phyloP scores from a whole-genome alignment of 30 jellyfish, hydroid and myxozoan genomes.

The Hydra vulgaris region DNA sequence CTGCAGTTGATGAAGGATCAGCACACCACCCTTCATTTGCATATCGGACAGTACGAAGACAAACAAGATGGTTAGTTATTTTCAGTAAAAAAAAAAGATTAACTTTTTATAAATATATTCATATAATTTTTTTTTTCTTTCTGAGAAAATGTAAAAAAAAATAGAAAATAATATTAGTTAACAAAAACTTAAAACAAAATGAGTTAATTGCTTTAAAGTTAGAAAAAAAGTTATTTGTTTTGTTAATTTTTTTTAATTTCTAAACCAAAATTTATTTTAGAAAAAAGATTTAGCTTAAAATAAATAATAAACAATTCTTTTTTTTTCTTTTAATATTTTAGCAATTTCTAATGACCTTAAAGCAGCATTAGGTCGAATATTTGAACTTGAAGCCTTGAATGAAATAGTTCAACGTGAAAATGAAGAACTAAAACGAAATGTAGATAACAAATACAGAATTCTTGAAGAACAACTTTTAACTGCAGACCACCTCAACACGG shows the following conservation, averaged over 20 bases:
- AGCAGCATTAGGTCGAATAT: slow-evolving; percentile 62
- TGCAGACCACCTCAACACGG: slow-evolving; percentile 37
- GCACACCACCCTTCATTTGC: slow-evolving; percentile 21
- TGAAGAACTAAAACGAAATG: slow-evolving; percentile 51
- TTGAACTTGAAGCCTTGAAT: slow-evolving; percentile 82
- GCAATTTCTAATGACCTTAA: slow-evolving; percentile 47
- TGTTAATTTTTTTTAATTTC: no score
- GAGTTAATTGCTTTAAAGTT: no score
- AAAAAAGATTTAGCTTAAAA: no score
- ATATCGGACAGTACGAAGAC: slow-evolving; percentile 24
- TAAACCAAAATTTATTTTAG: no score
- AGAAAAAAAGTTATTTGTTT: no score
- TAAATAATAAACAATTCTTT: no score
- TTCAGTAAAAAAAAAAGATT: not conserved
- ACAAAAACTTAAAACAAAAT: no score
- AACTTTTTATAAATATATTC: not conserved
- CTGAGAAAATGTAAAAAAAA: no score
- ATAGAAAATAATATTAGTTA: no score
- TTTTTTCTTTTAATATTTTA: not conserved
- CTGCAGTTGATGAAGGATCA: slow-evolving; percentile 61
- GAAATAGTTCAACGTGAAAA: slow-evolving; percentile 77
- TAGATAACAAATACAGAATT: slow-evolving; percentile 42
- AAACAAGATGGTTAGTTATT: slow-evolving; percentile 14
- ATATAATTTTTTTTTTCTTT: no score
- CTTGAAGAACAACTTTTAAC: slow-evolving; percentile 69